Evolutionary conservation across 2,888 invertebrate genomes (phyloP), one percentile per base, ranked within the genome.

Genomic region (Sarcophaga subvicina): DNA sequence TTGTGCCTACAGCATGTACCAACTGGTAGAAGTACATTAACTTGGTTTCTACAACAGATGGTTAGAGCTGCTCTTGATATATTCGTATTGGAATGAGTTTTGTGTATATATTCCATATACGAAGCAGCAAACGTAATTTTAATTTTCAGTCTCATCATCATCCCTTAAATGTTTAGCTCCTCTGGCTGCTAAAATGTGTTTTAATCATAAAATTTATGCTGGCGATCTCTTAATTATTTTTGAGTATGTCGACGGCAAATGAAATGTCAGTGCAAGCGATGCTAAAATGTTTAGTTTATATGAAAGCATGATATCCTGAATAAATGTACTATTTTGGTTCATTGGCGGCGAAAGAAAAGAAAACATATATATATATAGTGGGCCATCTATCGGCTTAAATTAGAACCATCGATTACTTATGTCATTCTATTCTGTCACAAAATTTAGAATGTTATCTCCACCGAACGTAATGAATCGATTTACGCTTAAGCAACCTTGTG

Each of bases 211-310:
- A 62, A 69, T 47, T n/a, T 78, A 62, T 69, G 54, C 76, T 22
- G 11, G 20, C 47, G 54, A 10, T 8, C 49, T 62, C 17, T 69
- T 69, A 62, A 60, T 62, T 76, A 60, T 59, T 67, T 77, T 45
- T 11, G n/a, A 25, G 11, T 49, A 12, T 12, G 14, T 11, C 14
- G 14, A 49, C 11, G 49, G 12, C 2, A 49, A 4, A 63, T 60
- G 64, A 4, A 63, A 64, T 76, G 54, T 62, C 64, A 60, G 54
- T 20, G 47, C 64, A 73, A 45, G 49, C 59, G 27, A 63, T 62
- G 66, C 62, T 71, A 59, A 63, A 78, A 49, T 78, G 78, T 71
- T 27, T 63, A 54, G 60, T 70, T n/a, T 64, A 76, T 54, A 64
- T 59, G 70, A 63, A 27, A 64, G 62, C 60, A 59, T 73, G 69